These are phyloP conservation scores for Trachurus trachurus DNA, from an alignment of 2,797 vertebrate species.

Conservation along the genomic window DNA sequence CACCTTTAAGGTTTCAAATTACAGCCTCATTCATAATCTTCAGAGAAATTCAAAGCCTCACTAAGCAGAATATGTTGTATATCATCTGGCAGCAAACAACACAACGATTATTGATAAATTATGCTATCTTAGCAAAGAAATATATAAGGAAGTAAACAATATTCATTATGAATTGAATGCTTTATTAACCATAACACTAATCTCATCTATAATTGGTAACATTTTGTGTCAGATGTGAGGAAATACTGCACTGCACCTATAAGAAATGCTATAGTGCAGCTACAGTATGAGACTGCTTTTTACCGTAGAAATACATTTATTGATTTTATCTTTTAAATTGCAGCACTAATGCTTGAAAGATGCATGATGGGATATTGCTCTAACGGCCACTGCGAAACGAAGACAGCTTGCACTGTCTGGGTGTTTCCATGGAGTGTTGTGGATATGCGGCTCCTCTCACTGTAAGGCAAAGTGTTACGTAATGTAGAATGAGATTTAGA, in stretches of 20 bases:
- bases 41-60: not conserved
- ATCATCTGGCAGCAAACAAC: not conserved
- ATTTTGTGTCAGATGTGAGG: not conserved
- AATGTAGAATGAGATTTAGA: constrained; percentile 50
- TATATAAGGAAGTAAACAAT: not conserved
- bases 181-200: not conserved
- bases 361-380: constrained; percentile 51
- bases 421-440: constrained; percentile 41
- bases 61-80: not conserved
- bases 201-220: not conserved
- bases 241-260: not conserved
- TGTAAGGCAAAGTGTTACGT: constrained; percentile 46
- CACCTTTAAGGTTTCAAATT: not conserved
- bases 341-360: constrained; percentile 28
- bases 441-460: constrained; percentile 42
- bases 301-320: not conserved
- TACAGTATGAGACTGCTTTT: too few species aligned
- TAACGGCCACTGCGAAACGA: constrained; percentile 2
- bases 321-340: constrained; percentile 9
- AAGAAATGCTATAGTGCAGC: not conserved
- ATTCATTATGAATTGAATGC: not conserved
- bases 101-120: not conserved
- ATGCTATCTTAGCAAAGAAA: not conserved
- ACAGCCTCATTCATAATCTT: too few species aligned
- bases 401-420: constrained; percentile 43